phyloP scores from a whole-genome alignment of 1,140 invertebrate species.

The Drosophila mojavensis region DNA sequence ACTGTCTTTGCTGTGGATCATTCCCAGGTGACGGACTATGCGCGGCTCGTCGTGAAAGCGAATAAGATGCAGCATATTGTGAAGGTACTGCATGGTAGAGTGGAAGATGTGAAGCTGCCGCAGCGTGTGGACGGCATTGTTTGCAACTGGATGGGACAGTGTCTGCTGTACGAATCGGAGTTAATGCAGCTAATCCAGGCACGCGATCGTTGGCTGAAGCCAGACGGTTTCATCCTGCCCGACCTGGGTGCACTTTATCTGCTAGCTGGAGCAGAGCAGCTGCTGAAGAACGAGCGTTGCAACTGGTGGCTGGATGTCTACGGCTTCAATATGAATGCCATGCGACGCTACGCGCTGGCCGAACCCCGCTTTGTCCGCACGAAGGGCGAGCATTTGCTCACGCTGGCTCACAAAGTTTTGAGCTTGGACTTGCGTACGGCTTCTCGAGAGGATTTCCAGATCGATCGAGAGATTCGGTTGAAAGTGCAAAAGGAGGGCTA shows the following conservation, averaged over 20 bases:
- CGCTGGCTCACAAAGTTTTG: constrained; percentile 50
- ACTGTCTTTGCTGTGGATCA: constrained; percentile 97
- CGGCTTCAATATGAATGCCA: constrained; percentile 59
- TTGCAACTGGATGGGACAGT: constrained; percentile 99
- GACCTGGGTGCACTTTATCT: constrained; percentile 92
- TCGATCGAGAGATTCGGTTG: constrained; percentile 32
- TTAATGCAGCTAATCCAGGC: constrained; percentile 93
- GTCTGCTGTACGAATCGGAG: constrained; percentile 95
- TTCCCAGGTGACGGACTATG: constrained; percentile 97
- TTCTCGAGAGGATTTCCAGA: constrained; percentile 12
- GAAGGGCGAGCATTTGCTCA: constrained; percentile 92
- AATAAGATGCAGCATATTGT: constrained; percentile 91
- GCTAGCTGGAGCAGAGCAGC: constrained; percentile 87
- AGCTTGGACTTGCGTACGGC: constrained; percentile 45
- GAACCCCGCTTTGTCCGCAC: constrained; percentile 91
- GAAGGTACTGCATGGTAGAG: constrained; percentile 96
- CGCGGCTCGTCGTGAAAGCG: constrained; percentile 92
- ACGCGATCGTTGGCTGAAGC: constrained; percentile 92
- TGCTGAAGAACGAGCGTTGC: constrained; percentile 53
- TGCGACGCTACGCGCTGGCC: constrained; percentile 53
- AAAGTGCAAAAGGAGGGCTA: constrained; percentile 36
- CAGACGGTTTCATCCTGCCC: constrained; percentile 89
- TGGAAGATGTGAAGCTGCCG: constrained; percentile 90
- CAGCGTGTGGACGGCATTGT: constrained; percentile 98
- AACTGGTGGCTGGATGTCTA: constrained; percentile 61